These are phyloP conservation scores for Octopus sinensis DNA, from an alignment of 1,140 invertebrate species.

Conservation along the genomic window DNA sequence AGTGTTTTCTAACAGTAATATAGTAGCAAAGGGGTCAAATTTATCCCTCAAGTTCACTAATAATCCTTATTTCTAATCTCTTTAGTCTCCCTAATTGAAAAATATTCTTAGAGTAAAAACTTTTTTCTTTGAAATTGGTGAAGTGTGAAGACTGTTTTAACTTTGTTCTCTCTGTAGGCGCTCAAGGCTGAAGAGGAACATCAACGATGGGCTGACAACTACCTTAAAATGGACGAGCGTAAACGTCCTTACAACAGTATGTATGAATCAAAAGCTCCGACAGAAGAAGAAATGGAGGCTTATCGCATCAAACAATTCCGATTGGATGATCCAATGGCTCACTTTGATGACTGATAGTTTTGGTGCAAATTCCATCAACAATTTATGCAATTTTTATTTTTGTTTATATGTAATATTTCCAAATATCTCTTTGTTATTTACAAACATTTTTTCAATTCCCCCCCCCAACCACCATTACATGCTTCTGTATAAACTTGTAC, in stretches of 20 bases:
- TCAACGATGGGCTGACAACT: conserved; percentile 65
- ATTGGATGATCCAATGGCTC: conserved; percentile 86
- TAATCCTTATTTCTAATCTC: no score
- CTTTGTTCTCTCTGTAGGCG: conserved; percentile 34
- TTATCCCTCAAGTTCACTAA: no score
- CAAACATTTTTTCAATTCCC: conserved; percentile 14
- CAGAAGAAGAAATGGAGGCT: conserved; percentile 90
- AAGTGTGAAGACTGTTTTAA: background rate
- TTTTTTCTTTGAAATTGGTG: background rate
- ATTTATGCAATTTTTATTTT: no score
- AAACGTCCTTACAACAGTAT: conserved; percentile 87
- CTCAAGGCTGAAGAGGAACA: conserved; percentile 42
- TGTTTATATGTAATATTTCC: no score
- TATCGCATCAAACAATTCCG: conserved; percentile 81
- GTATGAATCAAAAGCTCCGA: conserved; percentile 75
- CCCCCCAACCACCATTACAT: conserved; percentile 16
- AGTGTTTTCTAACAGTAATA: no score
- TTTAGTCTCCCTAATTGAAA: no score
- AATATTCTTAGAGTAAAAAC: no score
- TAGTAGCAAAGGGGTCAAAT: no score
- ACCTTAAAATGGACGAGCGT: conserved; percentile 78
- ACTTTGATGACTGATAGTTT: conserved; percentile 13
- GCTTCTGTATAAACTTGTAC: no score
- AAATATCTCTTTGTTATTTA: no score
- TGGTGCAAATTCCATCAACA: no score